A percentile compares a stretch with the other conserved stretches of the same genome.
Conservation (phyloP, 2,888 invertebrate genomes). For the Plagodis pulveraria region DNA sequence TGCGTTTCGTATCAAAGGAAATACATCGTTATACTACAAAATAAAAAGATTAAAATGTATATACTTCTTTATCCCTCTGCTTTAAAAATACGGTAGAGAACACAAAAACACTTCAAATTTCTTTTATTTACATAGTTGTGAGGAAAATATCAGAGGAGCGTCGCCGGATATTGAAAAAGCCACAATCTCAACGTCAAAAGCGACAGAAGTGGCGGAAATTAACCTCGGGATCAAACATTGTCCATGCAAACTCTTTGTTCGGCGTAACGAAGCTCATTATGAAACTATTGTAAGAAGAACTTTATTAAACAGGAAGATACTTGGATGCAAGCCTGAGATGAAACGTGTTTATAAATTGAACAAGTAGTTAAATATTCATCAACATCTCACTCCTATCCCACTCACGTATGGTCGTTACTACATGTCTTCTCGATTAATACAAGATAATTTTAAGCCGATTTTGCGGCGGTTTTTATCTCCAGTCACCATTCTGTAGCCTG, state of each 20-base stretch:
- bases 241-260: constrained; percentile 41
- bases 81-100: neutral
- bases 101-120: constrained; percentile 6
- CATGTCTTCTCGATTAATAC: too few species aligned
- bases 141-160: constrained; percentile 31
- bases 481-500: too few species aligned
- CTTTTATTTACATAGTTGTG: constrained; percentile 39
- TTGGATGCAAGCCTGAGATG: neutral
- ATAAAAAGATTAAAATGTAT: too few species aligned
- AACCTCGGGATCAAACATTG: constrained; percentile 44
- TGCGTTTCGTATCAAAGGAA: too few species aligned
- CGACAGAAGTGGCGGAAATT: constrained; percentile 54
- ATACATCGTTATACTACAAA: too few species aligned
- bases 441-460: too few species aligned
- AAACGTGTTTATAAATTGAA: too few species aligned
- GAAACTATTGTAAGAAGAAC: constrained; percentile 31
- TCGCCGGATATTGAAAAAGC: constrained; percentile 44
- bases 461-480: too few species aligned
- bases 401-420: too few species aligned
- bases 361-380: too few species aligned
- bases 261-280: constrained; percentile 44
- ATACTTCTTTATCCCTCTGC: too few species aligned
- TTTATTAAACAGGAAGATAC: constrained; percentile 18
- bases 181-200: constrained; percentile 42
- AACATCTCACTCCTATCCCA: too few species aligned